Evolutionary conservation across 2,113 vertebrate genomes (phyloP), one percentile per base, ranked within the genome.

Genomic region (Recurvirostra avosetta): DNA sequence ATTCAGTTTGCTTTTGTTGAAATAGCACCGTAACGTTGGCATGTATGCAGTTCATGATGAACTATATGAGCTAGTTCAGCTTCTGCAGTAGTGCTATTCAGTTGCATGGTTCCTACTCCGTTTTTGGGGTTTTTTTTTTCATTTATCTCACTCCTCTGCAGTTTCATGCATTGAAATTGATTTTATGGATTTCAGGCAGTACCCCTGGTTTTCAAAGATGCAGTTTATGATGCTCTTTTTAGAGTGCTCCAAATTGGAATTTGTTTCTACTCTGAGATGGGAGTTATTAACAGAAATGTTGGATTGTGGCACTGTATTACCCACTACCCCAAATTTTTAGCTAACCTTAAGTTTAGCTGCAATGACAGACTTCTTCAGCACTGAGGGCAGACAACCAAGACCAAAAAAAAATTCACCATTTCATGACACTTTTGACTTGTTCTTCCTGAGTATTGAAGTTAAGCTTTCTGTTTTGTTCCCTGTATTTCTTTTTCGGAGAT

Each of bases 81-180:
- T 79, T 84, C 59, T 76, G 12, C 38, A 45, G 14, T 30, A 47
- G 12, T 58, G 21, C 5, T 63, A 3, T 76, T 79, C 74, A 40
- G 23, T 30, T 53, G 15, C 30, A 21, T 27, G 8, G 10, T 29
- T 90, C 58, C 56, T 34, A 19, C 12, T 76, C 20, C 19, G 4
- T 40, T 4, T 25, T 65, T 72, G 13, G 43, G 15, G 41, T 41
- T 41, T 41, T 41, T 41, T 41, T 41, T 36, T 6, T 20, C n/a
- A n/a, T n/a, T n/a, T 80, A 6, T 27, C 63, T 40, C 0, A 0
- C 3, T 40, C 4, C 18, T 18, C 16, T 87, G 59, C 9, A 70
- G 19, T 29, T 88, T 55, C 29, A 61, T 32, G 20, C 34, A n/a
- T 2, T 65, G 20, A 62, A 78, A 74, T 36, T 40, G 7, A 74